Evolutionary conservation across 1,140 invertebrate genomes (phyloP), one percentile per base, ranked within the genome.

Genomic region (Heliconius congener): DNA sequence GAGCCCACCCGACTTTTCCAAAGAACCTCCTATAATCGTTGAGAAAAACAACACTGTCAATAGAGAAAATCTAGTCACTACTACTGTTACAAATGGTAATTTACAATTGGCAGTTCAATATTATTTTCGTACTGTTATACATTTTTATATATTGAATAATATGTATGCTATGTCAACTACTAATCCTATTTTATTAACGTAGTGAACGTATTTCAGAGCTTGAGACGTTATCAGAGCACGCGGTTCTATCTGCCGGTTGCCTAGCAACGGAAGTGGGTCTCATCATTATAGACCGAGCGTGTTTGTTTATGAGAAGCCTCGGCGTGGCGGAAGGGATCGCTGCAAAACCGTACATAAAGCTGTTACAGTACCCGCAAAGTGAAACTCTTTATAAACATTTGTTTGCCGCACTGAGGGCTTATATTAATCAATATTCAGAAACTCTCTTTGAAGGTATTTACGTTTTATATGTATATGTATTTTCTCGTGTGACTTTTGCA

Each of bases 251-350:
- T 6, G 98, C 99, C 88, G 98, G 97, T 9, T 98, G 98, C 93
- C 95, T 99, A 85, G 96, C 98, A 0, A 98, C 98, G 23, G 98
- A 99, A 96, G 97, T 98, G 71, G 98, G 98, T 2, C 95, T 99
- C 52, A 97, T 97, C 23, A 96, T 97, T 1, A 94, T 99, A 16
- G 98, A 99, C 93, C 96, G 97, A 60, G 94, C 98, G 30, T 97
- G 98, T 76, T 94, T 98, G 9, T 98, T 98, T 91, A 97, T 97
- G 81, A 96, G 97, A 81, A 97, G 98, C 88, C 97, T 98, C 46
- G 91, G 96, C 42, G 94, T 97, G 11, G 95, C 96, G 8, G 97
- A 98, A 74, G 98, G 98, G 87, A 89, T 96, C 9, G 95, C 97
- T 96, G 96, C 96, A 95, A 87, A 97, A 96, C 93, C 95, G 46